phyloP scores from a whole-genome alignment of 2,888 invertebrate genomes.

The Philonicus albiceps region DNA sequence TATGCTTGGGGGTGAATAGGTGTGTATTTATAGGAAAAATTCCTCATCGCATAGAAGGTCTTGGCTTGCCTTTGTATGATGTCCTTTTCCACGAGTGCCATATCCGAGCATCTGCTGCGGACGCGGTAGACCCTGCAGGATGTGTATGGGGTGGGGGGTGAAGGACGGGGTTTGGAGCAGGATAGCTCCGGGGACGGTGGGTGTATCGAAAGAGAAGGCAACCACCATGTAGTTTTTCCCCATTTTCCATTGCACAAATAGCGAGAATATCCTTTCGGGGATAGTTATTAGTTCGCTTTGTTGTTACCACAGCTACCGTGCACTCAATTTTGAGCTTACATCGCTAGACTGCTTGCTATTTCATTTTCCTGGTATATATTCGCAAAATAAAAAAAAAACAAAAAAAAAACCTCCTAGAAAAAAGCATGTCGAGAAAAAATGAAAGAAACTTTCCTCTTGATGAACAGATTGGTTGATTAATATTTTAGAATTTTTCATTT shows the following conservation, averaged over 20 bases:
- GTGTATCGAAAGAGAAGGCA: background rate
- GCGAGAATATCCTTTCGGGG: constrained; percentile 29
- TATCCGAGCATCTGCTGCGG: background rate
- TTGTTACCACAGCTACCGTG: constrained; percentile 14
- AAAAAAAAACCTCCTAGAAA: background rate
- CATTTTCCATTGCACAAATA: constrained; percentile 33
- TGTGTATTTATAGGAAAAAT: constrained; percentile 42
- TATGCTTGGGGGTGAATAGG: constrained; percentile 41
- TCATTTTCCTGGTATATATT: background rate
- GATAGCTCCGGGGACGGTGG: no score
- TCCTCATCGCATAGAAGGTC: constrained; percentile 37
- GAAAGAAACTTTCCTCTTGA: constrained; percentile 40
- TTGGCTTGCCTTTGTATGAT: constrained; percentile 25
- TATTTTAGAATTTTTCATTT: constrained; percentile 32
- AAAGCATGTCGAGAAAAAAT: background rate
- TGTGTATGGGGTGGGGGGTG: no score
- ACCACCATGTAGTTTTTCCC: background rate
- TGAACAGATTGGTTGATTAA: constrained; percentile 37
- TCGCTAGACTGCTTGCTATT: background rate
- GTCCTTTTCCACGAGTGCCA: constrained; percentile 19
- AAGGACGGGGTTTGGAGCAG: background rate
- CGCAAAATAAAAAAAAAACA: background rate
- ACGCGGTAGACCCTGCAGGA: background rate
- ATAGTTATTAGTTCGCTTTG: constrained; percentile 43
- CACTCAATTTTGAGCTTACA: constrained; percentile 31